Evolutionary conservation across 1,140 invertebrate species (phyloP), one percentile per base, ranked within the genome.

Genomic region (Reticulitermes speratus): DNA sequence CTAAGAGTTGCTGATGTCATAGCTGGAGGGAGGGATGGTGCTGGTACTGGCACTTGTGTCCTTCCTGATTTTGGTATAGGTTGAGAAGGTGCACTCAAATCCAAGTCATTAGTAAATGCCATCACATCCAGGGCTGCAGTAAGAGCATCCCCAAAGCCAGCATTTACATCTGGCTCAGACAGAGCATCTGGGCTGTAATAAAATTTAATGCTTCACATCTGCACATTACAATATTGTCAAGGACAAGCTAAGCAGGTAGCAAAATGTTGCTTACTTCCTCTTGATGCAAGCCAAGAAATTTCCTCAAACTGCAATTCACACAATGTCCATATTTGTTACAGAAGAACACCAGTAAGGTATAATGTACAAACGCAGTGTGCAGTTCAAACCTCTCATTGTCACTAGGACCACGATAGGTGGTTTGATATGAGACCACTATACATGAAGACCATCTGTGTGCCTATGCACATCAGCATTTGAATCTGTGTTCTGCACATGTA

Each of bases 61-160:
- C 0, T 25, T 30, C 65, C 65, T 75, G 65, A 30, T n/a, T 25
- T 30, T n/a, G 65, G 9, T 30, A 75, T 6, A 30, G 65, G 65
- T 25, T 75, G 65, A n/a, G 25, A n/a, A 75, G 65, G 0, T n/a
- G 14, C 25, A 30, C n/a, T 75, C 25, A 75, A 30, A 88, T 93
- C 94, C 32, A 96, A 89, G 88, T 96, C 95, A 87, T 96, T 94
- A 23, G 95, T 94, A 89, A 96, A 96, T 0, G 95, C 93, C 92
- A 97, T 95, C 85, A 96, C 95, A 89, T 97, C 96, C 86, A 97
- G 92, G n/a, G 96, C 96, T 21, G 94, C 94, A 14, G 94, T 94
- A 44, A 96, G 90, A 2, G 95, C 95, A 45, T 92, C 94, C 52
- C 93, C 94, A 87, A 95, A 95, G 88, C 88, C 93, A 88, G 87